Conservation (phyloP, 2,113 vertebrate genomes). For the Mastomys natalensis region DNA sequence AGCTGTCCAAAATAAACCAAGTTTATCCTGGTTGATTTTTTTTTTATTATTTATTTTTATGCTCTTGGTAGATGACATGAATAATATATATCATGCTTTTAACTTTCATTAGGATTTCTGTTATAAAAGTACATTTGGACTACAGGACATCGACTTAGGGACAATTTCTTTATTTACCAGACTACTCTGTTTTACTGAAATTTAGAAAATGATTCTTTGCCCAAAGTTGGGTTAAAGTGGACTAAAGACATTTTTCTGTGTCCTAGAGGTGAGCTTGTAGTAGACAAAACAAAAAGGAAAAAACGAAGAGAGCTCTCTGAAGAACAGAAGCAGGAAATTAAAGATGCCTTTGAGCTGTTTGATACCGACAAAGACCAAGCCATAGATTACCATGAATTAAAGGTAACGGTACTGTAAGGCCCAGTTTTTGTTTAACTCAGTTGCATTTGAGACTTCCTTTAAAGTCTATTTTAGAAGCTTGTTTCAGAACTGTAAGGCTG, state of each 20-base stretch:
- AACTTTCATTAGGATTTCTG: background rate
- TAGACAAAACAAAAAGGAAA: constrained; percentile 93
- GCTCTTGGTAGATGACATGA: background rate
- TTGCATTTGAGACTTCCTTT: constrained; percentile 6
- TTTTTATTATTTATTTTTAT: background rate
- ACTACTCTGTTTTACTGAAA: background rate
- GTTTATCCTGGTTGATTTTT: background rate
- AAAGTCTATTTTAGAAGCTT: constrained; percentile 47
- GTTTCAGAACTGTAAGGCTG: constrained; percentile 51
- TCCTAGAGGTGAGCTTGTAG: constrained; percentile 89
- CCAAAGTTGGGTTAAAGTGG: constrained; percentile 32
- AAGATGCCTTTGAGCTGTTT: constrained; percentile 98
- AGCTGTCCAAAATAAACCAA: constrained; percentile 15
- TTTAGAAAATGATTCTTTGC: constrained; percentile 27
- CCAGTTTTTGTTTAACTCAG: constrained; percentile 10
- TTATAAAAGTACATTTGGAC: constrained; percentile 23
- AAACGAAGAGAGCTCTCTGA: constrained; percentile 95
- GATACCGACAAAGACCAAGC: constrained; percentile 97
- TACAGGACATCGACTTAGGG: background rate
- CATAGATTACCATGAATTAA: constrained; percentile 97
- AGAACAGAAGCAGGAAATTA: constrained; percentile 97
- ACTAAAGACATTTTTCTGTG: constrained; percentile 71
- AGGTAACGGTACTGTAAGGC: constrained; percentile 87
- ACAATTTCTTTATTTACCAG: constrained; percentile 31
- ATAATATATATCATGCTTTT: background rate